Evolutionary conservation across 23 tunicate genomes (phyloP), one percentile per base, ranked within the genome.

Genomic region (Phallusia fumigata): DNA sequence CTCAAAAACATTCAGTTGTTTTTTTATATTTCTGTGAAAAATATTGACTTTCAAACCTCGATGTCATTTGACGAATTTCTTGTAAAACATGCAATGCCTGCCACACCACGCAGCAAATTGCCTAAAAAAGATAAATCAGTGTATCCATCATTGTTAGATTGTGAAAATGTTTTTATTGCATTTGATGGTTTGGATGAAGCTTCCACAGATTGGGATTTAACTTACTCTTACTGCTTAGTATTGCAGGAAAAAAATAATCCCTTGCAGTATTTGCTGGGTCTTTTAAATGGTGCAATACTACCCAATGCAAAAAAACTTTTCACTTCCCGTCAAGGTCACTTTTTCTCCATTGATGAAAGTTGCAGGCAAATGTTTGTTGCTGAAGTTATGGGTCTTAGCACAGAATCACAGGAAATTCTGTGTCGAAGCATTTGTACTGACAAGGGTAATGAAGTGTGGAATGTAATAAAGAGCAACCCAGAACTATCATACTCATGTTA

Each of bases 131-230:
- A 58, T 24, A 58, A 58, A 24, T 58, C 13, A 21, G 8, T 58
- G 8, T 6, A 58, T 13, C 1, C 28, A 22, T 16, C 1, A 58
- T 1, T 58, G 1, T 24, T 58, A 22, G 5, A 58, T 21, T 1
- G 28, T 24, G 28, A 58, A 13, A 21, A 58, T 58, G 69, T 58
- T 16, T 24, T 58, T 5, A 58, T 58, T 58, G 69, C 28, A 58
- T 58, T 58, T 22, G 69, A 58, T 58, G 69, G 69, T 58, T 24
- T 58, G 3, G 69, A 58, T 58, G 69, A 58, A 22, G 69, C 69
- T 58, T 22, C 69, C 8, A 58, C 69, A 21, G 13, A 58, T 6
- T 58, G 69, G 69, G 13, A 58, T 13, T 13, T 6, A 6, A 58
- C 11, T 21, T 58, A 58, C 69, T 6, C 16, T 3, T 3, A 13